phyloP scores from a whole-genome alignment of 1,140 invertebrate genomes.

The Doryteuthis pealeii region DNA sequence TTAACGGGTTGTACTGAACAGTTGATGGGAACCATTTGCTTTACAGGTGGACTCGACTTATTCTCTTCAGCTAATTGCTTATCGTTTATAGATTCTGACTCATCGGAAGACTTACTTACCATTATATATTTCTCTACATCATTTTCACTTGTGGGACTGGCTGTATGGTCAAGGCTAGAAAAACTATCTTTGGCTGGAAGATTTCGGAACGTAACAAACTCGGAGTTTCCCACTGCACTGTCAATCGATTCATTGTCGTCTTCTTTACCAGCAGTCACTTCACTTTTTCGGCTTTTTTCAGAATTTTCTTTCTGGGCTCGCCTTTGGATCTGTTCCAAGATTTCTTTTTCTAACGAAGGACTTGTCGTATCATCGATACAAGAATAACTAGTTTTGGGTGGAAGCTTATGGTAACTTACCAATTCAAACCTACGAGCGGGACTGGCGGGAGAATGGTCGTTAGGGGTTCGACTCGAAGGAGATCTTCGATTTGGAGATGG shows the following conservation, averaged over 20 bases:
- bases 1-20: background rate
- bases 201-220: background rate
- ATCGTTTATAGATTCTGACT: background rate
- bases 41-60: too few relatives aligned
- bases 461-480: slow-evolving; percentile 29
- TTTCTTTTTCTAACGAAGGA: slow-evolving; percentile 52
- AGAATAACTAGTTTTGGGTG: slow-evolving; percentile 60
- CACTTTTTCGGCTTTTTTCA: background rate
- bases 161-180: background rate
- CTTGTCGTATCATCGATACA: slow-evolving; percentile 61
- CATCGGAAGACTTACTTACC: background rate
- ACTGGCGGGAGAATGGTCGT: slow-evolving; percentile 37
- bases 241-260: background rate
- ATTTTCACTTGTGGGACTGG: background rate
- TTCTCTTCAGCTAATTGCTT: background rate
- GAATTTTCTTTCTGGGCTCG: background rate
- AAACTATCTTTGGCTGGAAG: slow-evolving; percentile 2
- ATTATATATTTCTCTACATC: background rate
- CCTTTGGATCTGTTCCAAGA: slow-evolving; percentile 37
- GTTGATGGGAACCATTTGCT: background rate
- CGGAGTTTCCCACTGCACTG: background rate
- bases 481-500: slow-evolving; percentile 27
- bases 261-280: background rate
- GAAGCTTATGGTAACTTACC: slow-evolving; percentile 57
- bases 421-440: slow-evolving; percentile 54